Evolutionary conservation across 2,888 invertebrate species (phyloP).

Genomic region (Elysia crispata): DNA sequence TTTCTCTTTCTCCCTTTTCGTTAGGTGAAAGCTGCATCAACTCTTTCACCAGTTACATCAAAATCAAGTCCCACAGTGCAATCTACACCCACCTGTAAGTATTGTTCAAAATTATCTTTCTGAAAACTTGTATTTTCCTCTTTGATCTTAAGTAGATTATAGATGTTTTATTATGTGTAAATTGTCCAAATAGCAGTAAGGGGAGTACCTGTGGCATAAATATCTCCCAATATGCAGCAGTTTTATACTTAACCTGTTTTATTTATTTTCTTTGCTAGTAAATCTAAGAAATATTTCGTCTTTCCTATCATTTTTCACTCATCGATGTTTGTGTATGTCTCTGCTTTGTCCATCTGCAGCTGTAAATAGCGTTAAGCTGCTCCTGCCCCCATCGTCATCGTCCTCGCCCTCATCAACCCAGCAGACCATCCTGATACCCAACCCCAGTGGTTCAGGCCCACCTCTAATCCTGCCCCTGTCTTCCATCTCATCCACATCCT

Average conservation of each 20-base stretch:
- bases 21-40: constrained; percentile 5
- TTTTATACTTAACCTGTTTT: too few relatives aligned
- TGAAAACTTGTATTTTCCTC: neutral
- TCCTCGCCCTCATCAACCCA: constrained; percentile 36
- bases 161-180: too few relatives aligned
- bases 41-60: constrained; percentile 11
- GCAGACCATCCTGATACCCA: constrained; percentile 45
- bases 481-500: constrained; percentile 39
- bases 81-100: constrained; percentile 42
- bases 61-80: constrained; percentile 23
- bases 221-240: too few relatives aligned
- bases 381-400: constrained; percentile 40
- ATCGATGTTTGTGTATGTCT: too few relatives aligned
- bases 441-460: constrained; percentile 46
- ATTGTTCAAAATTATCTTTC: neutral
- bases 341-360: constrained; percentile 36
- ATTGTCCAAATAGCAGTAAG: too few relatives aligned
- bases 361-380: constrained; percentile 47
- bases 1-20: too few relatives aligned
- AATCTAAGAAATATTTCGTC: too few relatives aligned
- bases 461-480: constrained; percentile 44
- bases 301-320: too few relatives aligned
- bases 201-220: too few relatives aligned
- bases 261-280: too few relatives aligned
- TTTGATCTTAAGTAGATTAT: too few relatives aligned